Evolutionary conservation across 2,797 vertebrate species (phyloP).

Genomic region (Limnodromus scolopaceus): DNA sequence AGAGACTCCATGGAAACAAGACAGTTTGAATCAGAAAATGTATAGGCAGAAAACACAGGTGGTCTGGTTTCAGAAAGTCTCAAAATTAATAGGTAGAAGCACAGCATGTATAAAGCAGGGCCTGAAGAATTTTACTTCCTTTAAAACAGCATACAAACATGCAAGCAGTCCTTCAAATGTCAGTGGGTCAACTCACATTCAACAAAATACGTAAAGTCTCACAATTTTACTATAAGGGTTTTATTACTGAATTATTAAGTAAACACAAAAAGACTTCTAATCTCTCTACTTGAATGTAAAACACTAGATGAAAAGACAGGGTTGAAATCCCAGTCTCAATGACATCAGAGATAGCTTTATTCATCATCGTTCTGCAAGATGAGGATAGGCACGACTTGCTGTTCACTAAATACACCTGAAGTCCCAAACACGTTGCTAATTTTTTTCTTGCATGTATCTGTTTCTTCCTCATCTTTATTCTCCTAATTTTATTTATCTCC

Average conservation of each 20-base stretch:
- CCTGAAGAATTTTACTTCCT: neutral
- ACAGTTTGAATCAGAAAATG: neutral
- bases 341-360: neutral
- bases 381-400: neutral
- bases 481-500: neutral
- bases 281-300: neutral
- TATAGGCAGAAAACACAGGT: neutral
- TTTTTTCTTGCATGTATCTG: neutral
- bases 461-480: neutral
- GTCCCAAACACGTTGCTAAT: neutral
- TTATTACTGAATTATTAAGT: neutral
- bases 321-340: neutral
- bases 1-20: neutral
- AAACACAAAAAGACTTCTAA: neutral
- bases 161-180: neutral
- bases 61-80: neutral
- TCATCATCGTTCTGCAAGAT: neutral
- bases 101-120: neutral
- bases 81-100: neutral
- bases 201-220: neutral
- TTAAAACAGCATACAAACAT: neutral
- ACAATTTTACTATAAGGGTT: neutral
- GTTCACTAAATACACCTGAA: neutral
- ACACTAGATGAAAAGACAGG: neutral
- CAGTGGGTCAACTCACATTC: neutral